Conservation (phyloP, 2,888 invertebrate genomes). For the Plebejus melissa region DNA sequence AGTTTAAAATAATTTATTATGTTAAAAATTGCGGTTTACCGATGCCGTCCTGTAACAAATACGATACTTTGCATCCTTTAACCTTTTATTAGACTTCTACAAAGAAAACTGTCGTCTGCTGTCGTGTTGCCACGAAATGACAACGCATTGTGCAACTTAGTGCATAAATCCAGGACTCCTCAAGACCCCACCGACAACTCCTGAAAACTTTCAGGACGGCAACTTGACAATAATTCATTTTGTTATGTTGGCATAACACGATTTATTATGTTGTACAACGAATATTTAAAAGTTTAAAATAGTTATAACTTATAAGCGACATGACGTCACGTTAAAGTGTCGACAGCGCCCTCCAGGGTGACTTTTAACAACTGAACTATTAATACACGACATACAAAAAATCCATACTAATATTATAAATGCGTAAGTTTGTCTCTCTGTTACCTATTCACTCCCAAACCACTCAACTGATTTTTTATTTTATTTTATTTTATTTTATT, state of each 20-base stretch:
- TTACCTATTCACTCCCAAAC: too few relatives aligned
- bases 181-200: constrained; percentile 30
- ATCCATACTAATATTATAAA: too few relatives aligned
- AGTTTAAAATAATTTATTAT: neutral
- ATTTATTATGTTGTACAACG: neutral
- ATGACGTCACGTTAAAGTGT: too few relatives aligned
- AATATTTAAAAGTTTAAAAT: neutral
- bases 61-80: neutral
- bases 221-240: constrained; percentile 13
- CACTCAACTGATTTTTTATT: too few relatives aligned
- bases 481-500: too few relatives aligned
- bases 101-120: neutral
- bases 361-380: too few relatives aligned
- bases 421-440: too few relatives aligned
- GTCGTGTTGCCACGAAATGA: constrained; percentile 31
- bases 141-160: constrained; percentile 37
- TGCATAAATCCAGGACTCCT: constrained; percentile 38
- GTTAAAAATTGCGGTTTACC: neutral
- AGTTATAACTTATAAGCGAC: too few relatives aligned
- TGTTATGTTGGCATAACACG: constrained; percentile 3
- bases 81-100: neutral
- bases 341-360: too few relatives aligned
- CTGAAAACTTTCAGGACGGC: neutral
- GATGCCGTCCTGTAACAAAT: neutral
- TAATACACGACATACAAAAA: too few relatives aligned